phyloP scores from a whole-genome alignment of 2,888 invertebrate genomes.

The Trypoxylon attenuatum region DNA sequence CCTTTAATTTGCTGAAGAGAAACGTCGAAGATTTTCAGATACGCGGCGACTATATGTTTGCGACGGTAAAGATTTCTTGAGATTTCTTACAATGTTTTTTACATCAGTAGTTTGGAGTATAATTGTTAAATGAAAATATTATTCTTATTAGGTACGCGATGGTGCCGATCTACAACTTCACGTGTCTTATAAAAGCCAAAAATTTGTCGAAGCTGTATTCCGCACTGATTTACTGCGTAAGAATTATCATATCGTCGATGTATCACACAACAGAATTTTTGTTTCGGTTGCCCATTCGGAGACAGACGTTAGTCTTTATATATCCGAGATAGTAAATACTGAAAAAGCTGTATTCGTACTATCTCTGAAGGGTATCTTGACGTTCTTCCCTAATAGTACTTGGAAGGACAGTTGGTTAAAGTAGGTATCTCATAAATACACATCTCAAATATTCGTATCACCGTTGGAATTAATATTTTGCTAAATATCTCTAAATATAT shows the following conservation, averaged over 20 bases:
- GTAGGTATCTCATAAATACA: conserved; percentile 76
- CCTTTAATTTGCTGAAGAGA: conserved; percentile 76
- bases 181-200: conserved; percentile 85
- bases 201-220: conserved; percentile 85
- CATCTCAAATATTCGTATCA: background rate
- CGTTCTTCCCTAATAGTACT: conserved; percentile 88
- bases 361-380: conserved; percentile 87
- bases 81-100: background rate
- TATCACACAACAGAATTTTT: conserved; percentile 86
- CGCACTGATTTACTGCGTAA: conserved; percentile 80
- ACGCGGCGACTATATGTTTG: conserved; percentile 90
- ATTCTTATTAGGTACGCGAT: conserved; percentile 15
- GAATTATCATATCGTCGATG: conserved; percentile 90
- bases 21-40: conserved; percentile 89
- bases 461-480: background rate
- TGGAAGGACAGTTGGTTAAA: conserved; percentile 89
- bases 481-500: background rate
- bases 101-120: conserved; percentile 4
- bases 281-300: conserved; percentile 88
- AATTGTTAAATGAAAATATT: background rate
- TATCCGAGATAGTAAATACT: conserved; percentile 83
- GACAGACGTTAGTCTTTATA: conserved; percentile 85
- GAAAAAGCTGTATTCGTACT: conserved; percentile 82
- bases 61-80: conserved; percentile 83
- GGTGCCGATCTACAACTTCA: conserved; percentile 39